Evolutionary conservation across 2,113 vertebrate species (phyloP), one percentile per base, ranked within the genome.

Genomic region (Oncorhynchus clarkii): DNA sequence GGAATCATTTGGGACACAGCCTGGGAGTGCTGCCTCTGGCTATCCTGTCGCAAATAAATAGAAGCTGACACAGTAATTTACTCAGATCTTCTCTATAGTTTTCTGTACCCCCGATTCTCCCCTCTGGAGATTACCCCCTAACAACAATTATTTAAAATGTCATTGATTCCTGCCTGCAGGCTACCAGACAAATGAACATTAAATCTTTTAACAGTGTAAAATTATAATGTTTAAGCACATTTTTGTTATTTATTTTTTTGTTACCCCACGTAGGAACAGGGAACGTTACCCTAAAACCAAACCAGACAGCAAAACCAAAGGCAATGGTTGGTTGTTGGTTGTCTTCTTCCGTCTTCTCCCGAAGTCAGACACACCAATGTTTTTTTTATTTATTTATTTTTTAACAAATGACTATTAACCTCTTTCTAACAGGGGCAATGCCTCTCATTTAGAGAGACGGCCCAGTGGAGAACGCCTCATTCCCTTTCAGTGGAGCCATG

Each of bases 101-200:
- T 97, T 97, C 94, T 94, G 51, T 54, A 5, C 51, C 93, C 22
- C 92, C 95, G 93, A 89, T 94, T 96, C 95, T 94, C 95, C 96
- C 13, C 97, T 89, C 96, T 93, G 95, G 96, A 99, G 97, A 97
- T 96, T 98, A 96, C 95, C 95, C 95, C 91, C 94, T 95, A 99
- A 98, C 96, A 98, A 98, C 98, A 99, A 97, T 98, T 97, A 99
- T 98, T 98, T 95, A 95, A 98, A 99, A 98, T 99, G 97, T 97
- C 96, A 97, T 96, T 95, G 96, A 92, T 96, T 97, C 94, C 93
- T 95, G 95, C 96, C 97, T 93, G 93, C 93, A 86, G 96, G 98
- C 95, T 93, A 94, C 92, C 16, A 92, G 88, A 94, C 95, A 95
- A 97, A 97, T 95, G 94, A 97, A 96, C 95, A 96, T 96, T 96